phyloP scores from a whole-genome alignment of 2,888 invertebrate species.

The Cephus pulcher region DNA sequence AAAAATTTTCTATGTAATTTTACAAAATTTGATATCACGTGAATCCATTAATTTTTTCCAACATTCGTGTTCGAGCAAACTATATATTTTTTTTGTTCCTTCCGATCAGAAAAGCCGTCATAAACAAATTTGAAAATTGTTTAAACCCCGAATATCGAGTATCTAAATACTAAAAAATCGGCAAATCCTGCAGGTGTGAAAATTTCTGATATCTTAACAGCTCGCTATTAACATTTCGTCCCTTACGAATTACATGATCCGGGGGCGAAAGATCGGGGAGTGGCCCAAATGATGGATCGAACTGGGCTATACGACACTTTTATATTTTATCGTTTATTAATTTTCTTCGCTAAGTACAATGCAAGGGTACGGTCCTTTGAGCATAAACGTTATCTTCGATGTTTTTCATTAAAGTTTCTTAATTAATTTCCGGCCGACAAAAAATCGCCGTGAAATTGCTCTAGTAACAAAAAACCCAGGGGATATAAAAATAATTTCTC shows the following conservation, averaged over 20 bases:
- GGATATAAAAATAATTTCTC: not conserved
- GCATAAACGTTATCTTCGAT: not conserved
- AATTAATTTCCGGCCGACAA: not conserved
- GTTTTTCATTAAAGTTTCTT: not conserved
- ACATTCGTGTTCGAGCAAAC: too few species aligned
- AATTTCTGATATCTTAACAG: not conserved
- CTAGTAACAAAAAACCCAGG: not conserved
- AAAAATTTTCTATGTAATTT: not conserved
- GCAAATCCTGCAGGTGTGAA: not conserved
- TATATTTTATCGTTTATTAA: not conserved
- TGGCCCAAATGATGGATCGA: not conserved
- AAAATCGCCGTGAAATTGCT: not conserved
- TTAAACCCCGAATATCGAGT: not conserved
- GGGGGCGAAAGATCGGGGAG: not conserved
- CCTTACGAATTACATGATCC: not conserved
- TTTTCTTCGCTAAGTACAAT: not conserved
- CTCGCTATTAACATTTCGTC: not conserved
- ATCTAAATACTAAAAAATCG: not conserved
- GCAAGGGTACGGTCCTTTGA: not conserved
- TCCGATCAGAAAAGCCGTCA: too few species aligned
- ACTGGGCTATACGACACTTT: not conserved
- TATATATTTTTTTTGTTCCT: too few species aligned
- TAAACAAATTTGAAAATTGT: too few species aligned
- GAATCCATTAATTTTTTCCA: too few species aligned
- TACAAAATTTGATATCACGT: not conserved